A percentile compares a stretch with the other conserved stretches of the same genome.
These are phyloP conservation scores for Tetragnatha montana DNA, from an alignment of 2,888 invertebrate species.

Conservation along the genomic window DNA sequence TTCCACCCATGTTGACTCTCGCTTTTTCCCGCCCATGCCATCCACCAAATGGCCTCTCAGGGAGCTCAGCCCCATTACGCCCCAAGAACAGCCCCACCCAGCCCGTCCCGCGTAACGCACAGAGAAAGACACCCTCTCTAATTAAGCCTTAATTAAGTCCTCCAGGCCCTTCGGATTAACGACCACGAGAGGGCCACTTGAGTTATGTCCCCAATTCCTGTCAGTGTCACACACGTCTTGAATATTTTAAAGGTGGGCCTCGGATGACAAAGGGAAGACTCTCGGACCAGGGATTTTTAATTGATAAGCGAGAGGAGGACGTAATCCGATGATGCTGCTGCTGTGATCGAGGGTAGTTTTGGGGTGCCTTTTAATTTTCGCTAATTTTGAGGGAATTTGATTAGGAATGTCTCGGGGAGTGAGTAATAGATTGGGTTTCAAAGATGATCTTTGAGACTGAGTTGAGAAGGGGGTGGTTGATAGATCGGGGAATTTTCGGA, in stretches of 20 bases:
- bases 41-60: constrained; percentile 26
- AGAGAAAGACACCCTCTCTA: constrained; percentile 23
- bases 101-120: not conserved
- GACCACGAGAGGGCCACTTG: constrained; percentile 34
- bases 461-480: no score
- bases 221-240: not conserved
- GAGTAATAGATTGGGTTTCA: no score
- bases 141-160: constrained; percentile 60
- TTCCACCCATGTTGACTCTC: constrained; percentile 5
- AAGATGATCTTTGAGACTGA: no score
- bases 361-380: no score
- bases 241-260: constrained; percentile 31
- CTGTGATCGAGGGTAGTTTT: no score
- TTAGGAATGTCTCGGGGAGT: no score
- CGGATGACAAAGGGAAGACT: constrained; percentile 15
- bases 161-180: constrained; percentile 37
- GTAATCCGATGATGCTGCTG: not conserved
- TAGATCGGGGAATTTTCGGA: no score
- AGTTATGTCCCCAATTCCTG: constrained; percentile 42
- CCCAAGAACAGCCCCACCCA: constrained; percentile 8
- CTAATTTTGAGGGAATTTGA: no score
- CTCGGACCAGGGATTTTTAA: not conserved
- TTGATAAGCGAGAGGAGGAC: not conserved
- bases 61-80: constrained; percentile 18
- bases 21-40: not conserved